Conservation (phyloP, 2,113 vertebrate genomes). For the Takifugu bimaculatus region DNA sequence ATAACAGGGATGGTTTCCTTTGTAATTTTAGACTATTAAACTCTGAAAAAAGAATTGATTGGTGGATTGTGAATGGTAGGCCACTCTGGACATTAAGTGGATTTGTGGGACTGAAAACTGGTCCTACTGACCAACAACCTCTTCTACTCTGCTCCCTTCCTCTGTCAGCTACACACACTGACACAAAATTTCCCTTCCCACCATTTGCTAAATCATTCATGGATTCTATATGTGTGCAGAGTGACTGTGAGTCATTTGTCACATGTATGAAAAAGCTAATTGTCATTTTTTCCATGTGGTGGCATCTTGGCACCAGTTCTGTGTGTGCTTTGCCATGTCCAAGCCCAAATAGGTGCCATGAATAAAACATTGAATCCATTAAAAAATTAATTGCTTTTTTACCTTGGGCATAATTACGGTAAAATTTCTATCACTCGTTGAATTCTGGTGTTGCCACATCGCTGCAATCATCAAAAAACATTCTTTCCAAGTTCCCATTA, state of each 20-base stretch:
- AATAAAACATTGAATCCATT: conserved; percentile 79
- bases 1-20: no score
- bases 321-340: conserved; percentile 46
- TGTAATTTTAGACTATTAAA: no score
- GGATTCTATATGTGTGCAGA: conserved; percentile 9
- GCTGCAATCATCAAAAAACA: background rate
- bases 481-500: conserved; percentile 16
- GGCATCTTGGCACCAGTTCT: conserved; percentile 36
- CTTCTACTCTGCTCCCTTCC: conserved; percentile 10
- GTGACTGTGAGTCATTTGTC: conserved; percentile 19
- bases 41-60: no score
- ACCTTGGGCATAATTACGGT: conserved; percentile 73
- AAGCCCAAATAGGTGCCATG: conserved; percentile 60
- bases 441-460: no score
- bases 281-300: conserved; percentile 37
- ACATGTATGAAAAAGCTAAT: conserved; percentile 32
- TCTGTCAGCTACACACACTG: background rate
- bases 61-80: conserved; percentile 34
- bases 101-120: conserved; percentile 59
- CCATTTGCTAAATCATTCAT: conserved; percentile 22
- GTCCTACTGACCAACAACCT: conserved; percentile 59
- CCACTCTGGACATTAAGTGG: conserved; percentile 31
- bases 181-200: background rate
- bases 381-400: conserved; percentile 74
- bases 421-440: conserved; percentile 50